Evolutionary conservation across 2,888 invertebrate species (phyloP).

Genomic region (Limnephilus auricula): DNA sequence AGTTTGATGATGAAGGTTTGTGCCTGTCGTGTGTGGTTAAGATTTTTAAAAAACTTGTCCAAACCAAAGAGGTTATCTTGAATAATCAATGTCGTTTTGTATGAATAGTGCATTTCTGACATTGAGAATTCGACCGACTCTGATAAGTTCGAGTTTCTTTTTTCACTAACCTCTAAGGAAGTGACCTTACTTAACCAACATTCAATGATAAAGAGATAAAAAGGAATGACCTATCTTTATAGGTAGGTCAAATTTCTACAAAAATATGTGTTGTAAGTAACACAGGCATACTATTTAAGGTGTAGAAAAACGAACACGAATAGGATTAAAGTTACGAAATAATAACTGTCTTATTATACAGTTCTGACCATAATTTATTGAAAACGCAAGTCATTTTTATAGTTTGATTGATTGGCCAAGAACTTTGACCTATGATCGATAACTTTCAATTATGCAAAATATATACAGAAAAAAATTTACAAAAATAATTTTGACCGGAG

Average conservation of each 20-base stretch:
- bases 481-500: background rate
- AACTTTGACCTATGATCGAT: background rate
- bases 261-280: background rate
- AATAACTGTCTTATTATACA: background rate
- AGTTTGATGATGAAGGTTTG: background rate
- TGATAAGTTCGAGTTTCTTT: background rate
- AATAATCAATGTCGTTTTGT: background rate
- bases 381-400: background rate
- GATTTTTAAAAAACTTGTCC: background rate
- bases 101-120: background rate
- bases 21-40: background rate
- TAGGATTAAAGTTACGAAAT: background rate
- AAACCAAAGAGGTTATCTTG: background rate
- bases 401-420: background rate
- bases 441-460: background rate
- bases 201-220: background rate
- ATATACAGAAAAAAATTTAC: background rate
- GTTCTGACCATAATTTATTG: background rate
- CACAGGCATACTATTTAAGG: background rate
- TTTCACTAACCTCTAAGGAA: background rate
- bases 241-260: background rate
- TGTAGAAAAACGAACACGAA: background rate
- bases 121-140: background rate
- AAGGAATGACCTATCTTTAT: background rate
- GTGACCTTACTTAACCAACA: background rate